A percentile compares a stretch with the other conserved stretches of the same genome.
These are phyloP conservation scores for Zaprionus lineosus DNA, from an alignment of 2,888 invertebrate species.

Conservation along the genomic window DNA sequence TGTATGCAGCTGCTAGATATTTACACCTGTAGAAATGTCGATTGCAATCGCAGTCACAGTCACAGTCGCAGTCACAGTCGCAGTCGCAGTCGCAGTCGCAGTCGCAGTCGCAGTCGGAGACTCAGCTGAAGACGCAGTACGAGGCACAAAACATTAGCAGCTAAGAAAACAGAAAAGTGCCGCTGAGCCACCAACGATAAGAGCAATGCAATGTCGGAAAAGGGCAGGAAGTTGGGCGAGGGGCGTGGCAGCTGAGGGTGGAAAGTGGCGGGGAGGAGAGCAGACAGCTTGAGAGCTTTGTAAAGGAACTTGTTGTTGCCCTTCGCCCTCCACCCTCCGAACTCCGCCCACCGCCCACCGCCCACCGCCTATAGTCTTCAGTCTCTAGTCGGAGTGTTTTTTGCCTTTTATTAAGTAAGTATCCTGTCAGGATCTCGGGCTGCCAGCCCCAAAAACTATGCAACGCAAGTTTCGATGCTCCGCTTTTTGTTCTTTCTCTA, in stretches of 20 bases:
- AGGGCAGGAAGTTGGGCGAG: too few species aligned
- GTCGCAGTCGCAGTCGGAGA: too few species aligned
- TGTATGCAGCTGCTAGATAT: slow-evolving; percentile 45
- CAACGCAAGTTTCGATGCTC: slow-evolving; percentile 52
- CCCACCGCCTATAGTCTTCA: not conserved
- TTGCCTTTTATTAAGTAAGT: slow-evolving; percentile 29
- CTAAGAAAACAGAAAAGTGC: slow-evolving; percentile 56
- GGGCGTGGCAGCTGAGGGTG: too few species aligned
- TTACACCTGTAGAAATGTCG: slow-evolving; percentile 70
- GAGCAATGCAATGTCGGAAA: slow-evolving; percentile 47
- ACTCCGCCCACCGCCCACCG: too few species aligned
- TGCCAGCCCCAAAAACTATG: slow-evolving; percentile 51
- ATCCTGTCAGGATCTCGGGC: slow-evolving; percentile 51
- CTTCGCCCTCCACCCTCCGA: too few species aligned
- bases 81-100: too few species aligned
- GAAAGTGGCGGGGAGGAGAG: not conserved
- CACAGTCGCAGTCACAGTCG: too few species aligned
- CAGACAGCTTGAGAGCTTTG: slow-evolving; percentile 17
- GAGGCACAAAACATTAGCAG: slow-evolving; percentile 56
- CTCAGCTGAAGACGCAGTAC: too few species aligned
- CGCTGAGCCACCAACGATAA: slow-evolving; percentile 55
- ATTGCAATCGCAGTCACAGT: slow-evolving; percentile 45
- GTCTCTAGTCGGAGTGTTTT: not conserved
- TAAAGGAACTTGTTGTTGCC: slow-evolving; percentile 33
- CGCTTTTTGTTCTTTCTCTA: slow-evolving; percentile 8